Percentiles rank a stretch among this genome's conserved stretches.
These are phyloP conservation scores for Azemiops feae DNA, from an alignment of 2,113 vertebrate genomes.

Conservation along the genomic window DNA sequence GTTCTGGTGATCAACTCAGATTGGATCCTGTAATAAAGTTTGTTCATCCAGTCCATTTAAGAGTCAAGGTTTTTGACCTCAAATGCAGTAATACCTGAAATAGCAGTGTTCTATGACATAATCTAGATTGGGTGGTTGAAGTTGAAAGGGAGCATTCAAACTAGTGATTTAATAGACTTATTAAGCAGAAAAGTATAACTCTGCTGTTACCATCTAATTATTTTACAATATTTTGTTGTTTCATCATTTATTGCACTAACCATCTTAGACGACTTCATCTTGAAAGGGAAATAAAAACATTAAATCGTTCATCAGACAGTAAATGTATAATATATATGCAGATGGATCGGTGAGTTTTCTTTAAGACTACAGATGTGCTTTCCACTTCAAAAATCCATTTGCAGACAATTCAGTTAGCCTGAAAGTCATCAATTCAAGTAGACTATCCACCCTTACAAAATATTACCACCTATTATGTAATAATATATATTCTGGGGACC, in stretches of 20 bases:
- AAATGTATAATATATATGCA: background rate
- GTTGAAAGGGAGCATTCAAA: background rate
- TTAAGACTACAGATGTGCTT: background rate
- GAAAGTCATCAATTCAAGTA: background rate
- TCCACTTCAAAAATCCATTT: background rate
- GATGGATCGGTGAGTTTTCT: background rate
- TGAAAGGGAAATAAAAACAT: background rate
- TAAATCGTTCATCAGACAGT: background rate
- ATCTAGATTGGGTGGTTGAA: background rate
- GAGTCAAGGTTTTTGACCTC: background rate
- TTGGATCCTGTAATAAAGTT: background rate
- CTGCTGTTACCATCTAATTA: background rate
- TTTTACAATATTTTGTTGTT: background rate
- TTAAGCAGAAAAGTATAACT: background rate
- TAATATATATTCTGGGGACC: background rate
- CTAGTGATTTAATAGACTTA: background rate
- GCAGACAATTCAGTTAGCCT: background rate
- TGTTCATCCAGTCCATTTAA: background rate
- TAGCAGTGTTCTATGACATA: background rate
- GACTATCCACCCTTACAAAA: background rate
- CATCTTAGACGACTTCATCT: background rate
- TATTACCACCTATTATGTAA: background rate
- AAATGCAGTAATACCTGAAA: background rate
- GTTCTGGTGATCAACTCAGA: background rate
- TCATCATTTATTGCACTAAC: background rate